A percentile compares a stretch with the other conserved stretches of the same genome.
These are phyloP conservation scores for Pavo muticus DNA, from an alignment of 2,113 vertebrate genomes.

Conservation along the genomic window DNA sequence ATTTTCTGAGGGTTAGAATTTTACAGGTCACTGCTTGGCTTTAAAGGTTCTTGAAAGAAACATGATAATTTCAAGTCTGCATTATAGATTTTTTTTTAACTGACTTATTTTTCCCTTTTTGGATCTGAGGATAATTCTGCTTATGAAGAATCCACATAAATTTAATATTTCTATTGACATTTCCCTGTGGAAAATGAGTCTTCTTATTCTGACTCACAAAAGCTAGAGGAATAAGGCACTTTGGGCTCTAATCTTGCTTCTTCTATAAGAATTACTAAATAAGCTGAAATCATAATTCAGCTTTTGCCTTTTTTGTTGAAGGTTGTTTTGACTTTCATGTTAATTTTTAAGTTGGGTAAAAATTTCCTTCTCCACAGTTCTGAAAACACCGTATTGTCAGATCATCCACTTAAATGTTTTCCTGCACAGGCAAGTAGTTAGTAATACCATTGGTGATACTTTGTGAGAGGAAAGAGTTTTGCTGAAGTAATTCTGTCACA, in stretches of 20 bases:
- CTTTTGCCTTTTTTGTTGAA: background rate
- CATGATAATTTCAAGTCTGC: background rate
- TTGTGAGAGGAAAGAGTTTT: background rate
- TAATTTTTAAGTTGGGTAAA: background rate
- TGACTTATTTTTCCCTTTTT: background rate
- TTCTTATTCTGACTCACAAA: constrained; percentile 26
- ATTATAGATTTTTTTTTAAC: background rate
- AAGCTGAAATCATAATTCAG: background rate
- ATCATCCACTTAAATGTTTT: background rate
- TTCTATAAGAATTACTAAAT: constrained; percentile 49
- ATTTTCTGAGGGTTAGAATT: background rate
- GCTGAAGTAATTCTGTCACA: background rate
- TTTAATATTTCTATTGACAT: constrained; percentile 45
- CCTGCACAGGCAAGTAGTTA: background rate
- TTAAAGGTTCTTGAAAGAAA: background rate
- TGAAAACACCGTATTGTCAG: background rate
- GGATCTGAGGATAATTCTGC: background rate
- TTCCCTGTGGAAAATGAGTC: constrained; percentile 5
- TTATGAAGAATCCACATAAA: constrained; percentile 11
- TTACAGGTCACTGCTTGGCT: background rate
- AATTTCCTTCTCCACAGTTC: background rate
- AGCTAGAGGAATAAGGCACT: background rate
- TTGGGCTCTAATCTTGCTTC: background rate
- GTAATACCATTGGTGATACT: background rate
- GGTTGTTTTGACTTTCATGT: constrained; percentile 46